A percentile compares a stretch with the other conserved stretches of the same genome.
phyloP scores from a whole-genome alignment of 2,888 invertebrate species.

The Amiota mariae region DNA sequence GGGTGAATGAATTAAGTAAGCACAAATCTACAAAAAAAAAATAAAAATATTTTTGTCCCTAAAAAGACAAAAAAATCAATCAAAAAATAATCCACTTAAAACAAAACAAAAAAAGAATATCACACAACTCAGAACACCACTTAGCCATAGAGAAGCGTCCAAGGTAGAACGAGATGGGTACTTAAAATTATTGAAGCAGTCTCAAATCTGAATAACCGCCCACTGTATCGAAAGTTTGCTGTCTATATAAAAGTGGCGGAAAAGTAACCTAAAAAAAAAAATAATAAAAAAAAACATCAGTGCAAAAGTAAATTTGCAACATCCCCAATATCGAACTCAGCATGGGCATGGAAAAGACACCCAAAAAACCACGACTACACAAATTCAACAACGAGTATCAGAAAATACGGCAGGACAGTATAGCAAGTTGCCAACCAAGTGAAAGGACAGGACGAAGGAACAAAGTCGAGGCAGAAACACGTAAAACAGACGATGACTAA shows the following conservation, averaged over 20 bases:
- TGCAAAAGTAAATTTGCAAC: slow-evolving; percentile 41
- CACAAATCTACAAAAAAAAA: not conserved
- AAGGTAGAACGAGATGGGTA: slow-evolving; percentile 19
- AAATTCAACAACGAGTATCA: slow-evolving; percentile 25
- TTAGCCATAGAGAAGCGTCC: not conserved
- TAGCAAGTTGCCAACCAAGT: slow-evolving; percentile 51
- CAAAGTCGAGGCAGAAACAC: slow-evolving; percentile 1
- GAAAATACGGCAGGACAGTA: slow-evolving; percentile 28
- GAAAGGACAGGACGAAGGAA: slow-evolving; percentile 41
- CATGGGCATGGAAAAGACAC: slow-evolving; percentile 38
- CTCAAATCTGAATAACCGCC: slow-evolving; percentile 32
- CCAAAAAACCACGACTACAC: slow-evolving; percentile 46
- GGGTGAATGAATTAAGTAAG: not conserved
- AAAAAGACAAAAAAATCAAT: slow-evolving; percentile 54
- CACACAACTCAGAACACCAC: not conserved
- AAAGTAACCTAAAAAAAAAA: slow-evolving; percentile 37
- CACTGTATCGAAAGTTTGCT: slow-evolving; percentile 27
- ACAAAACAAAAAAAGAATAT: slow-evolving; percentile 31
- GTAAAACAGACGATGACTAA: slow-evolving; percentile 19
- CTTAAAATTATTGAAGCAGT: slow-evolving; percentile 43
- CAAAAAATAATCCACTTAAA: slow-evolving; percentile 62
- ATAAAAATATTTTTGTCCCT: not conserved
- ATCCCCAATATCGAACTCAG: slow-evolving; percentile 45
- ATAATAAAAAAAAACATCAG: slow-evolving; percentile 34
- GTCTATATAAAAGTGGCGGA: slow-evolving; percentile 41